Percentiles rank a stretch among this genome's conserved stretches.
phyloP scores from a whole-genome alignment of 1,140 invertebrate species.

The Aphidius gifuensis region DNA sequence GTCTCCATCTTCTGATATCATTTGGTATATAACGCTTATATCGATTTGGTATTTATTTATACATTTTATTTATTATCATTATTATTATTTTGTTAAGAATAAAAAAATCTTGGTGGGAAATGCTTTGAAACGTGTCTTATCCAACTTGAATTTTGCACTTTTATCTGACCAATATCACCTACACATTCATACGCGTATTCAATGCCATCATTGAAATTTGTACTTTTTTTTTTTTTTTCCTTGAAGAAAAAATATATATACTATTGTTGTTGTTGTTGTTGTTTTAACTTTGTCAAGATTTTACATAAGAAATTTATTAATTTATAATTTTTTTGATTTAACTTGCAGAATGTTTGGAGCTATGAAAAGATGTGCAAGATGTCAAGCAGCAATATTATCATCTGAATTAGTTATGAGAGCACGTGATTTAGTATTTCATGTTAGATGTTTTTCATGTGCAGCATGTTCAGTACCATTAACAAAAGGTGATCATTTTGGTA shows the following conservation, averaged over 20 bases:
- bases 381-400: conserved; percentile 85
- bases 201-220: conserved; percentile 5
- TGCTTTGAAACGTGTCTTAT: conserved; percentile 28
- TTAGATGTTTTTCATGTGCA: conserved; percentile 91
- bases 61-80: conserved; percentile 5
- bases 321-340: too few relatives aligned
- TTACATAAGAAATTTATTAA: too few relatives aligned
- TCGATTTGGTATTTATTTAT: conserved; percentile 16
- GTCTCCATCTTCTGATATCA: conserved; percentile 23
- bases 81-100: conserved; percentile 4
- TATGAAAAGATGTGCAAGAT: conserved; percentile 81
- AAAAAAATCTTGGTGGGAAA: conserved; percentile 25
- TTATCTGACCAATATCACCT: background rate
- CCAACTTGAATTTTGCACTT: background rate
- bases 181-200: background rate
- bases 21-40: conserved; percentile 2
- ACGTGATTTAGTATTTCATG: conserved; percentile 88
- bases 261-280: background rate
- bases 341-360: conserved; percentile 69
- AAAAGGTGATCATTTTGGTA: conserved; percentile 92
- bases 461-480: conserved; percentile 81
- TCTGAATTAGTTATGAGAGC: conserved; percentile 95
- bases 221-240: too few relatives aligned
- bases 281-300: too few relatives aligned
- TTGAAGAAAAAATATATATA: background rate